Evolutionary conservation across 2,113 vertebrate species (phyloP).

Genomic region (Ramphastos sulfuratus): DNA sequence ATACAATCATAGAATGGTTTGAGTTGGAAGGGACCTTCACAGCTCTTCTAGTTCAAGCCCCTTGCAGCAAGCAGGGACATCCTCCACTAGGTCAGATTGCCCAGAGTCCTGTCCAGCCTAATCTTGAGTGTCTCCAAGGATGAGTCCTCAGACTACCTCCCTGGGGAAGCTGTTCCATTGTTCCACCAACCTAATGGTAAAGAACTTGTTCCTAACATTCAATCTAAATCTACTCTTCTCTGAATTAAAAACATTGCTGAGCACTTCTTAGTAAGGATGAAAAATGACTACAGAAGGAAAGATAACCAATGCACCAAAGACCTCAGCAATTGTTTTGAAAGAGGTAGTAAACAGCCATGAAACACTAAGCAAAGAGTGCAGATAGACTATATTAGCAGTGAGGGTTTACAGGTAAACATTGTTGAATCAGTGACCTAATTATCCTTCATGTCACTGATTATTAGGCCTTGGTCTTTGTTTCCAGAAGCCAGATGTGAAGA

Average conservation of each 20-base stretch:
- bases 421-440: background rate
- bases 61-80: too few species aligned
- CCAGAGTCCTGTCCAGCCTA: too few species aligned
- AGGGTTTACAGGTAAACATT: background rate
- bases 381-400: background rate
- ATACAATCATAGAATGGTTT: too few species aligned
- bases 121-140: too few species aligned
- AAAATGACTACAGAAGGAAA: background rate
- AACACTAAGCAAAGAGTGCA: background rate
- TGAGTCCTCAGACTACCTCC: too few species aligned
- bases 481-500: background rate
- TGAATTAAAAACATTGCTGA: background rate
- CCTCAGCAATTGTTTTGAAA: background rate
- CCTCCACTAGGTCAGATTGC: too few species aligned
- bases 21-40: too few species aligned
- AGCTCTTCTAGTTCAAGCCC: too few species aligned
- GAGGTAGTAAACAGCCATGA: background rate
- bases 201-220: too few species aligned
- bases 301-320: background rate
- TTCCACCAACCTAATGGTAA: too few species aligned
- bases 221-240: too few species aligned
- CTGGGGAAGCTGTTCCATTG: too few species aligned
- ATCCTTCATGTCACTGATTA: background rate
- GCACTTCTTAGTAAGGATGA: background rate
- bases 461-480: background rate